phyloP scores from a whole-genome alignment of 2,888 invertebrate species.

The Tethea ocularis region DNA sequence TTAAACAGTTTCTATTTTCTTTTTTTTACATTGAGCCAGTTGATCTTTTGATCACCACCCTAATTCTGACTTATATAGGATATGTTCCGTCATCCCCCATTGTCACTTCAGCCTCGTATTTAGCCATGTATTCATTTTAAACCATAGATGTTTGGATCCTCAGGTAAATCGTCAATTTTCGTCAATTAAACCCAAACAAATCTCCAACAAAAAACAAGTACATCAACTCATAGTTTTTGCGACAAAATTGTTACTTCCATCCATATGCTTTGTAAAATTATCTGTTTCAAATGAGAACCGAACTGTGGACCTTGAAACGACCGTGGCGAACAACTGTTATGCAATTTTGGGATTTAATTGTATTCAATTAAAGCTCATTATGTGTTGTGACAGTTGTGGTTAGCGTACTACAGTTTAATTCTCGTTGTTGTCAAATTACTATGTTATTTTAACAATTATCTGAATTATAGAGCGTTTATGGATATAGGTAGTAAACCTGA shows the following conservation, averaged over 20 bases:
- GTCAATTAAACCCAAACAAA: background rate
- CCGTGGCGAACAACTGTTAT: slow-evolving; percentile 29
- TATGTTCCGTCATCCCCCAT: too few species aligned
- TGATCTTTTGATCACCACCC: too few species aligned
- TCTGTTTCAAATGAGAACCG: slow-evolving; percentile 27
- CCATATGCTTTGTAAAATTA: slow-evolving; percentile 36
- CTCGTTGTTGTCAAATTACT: slow-evolving; percentile 2
- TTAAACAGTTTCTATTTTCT: too few species aligned
- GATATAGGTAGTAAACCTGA: background rate
- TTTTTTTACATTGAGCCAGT: too few species aligned
- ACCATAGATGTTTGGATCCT: background rate
- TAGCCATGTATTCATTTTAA: too few species aligned
- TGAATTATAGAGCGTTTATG: background rate
- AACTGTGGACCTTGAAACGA: slow-evolving; percentile 49
- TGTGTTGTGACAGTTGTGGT: slow-evolving; percentile 3
- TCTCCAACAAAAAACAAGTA: background rate
- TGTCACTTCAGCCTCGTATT: too few species aligned
- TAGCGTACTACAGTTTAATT: background rate
- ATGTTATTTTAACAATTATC: slow-evolving; percentile 5
- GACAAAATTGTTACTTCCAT: slow-evolving; percentile 13
- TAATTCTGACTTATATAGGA: too few species aligned
- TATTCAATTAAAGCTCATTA: slow-evolving; percentile 14
- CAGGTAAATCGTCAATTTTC: background rate
- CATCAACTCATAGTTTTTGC: slow-evolving; percentile 1
- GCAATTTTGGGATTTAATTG: slow-evolving; percentile 17